phyloP scores from a whole-genome alignment of 2,113 vertebrate genomes.

The Ceuthmochares aereus region DNA sequence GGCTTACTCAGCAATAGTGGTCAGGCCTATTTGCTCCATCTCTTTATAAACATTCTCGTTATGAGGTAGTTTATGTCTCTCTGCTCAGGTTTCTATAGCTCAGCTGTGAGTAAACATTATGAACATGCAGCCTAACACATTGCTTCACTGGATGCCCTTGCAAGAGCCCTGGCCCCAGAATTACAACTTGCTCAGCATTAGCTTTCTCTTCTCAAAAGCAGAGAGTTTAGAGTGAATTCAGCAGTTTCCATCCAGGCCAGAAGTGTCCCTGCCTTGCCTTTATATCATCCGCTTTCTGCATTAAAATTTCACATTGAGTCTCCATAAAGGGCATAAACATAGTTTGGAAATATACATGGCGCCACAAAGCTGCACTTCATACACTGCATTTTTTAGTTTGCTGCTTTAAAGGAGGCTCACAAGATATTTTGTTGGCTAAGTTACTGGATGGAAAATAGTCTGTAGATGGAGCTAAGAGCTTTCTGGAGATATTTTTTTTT shows the following conservation, averaged over 20 bases:
- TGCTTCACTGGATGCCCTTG: background rate
- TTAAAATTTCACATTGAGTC: background rate
- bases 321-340: background rate
- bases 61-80: background rate
- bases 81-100: background rate
- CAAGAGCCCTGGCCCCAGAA: background rate
- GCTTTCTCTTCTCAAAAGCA: background rate
- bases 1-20: background rate
- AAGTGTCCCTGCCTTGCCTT: background rate
- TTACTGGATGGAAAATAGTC: background rate
- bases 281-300: background rate
- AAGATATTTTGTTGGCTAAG: background rate
- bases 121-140: accelerated
- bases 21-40: background rate
- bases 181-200: background rate
- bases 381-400: background rate
- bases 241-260: background rate
- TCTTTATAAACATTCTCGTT: background rate
- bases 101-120: background rate
- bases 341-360: background rate
- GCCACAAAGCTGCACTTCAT: background rate
- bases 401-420: slow-evolving; percentile 4
- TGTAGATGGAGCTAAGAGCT: slow-evolving; percentile 20
- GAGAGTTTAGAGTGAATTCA: background rate
- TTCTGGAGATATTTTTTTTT: slow-evolving; percentile 12